Evolutionary conservation across 2,888 invertebrate species (phyloP), one percentile per base, ranked within the genome.

Genomic region (Arctia plantaginis): DNA sequence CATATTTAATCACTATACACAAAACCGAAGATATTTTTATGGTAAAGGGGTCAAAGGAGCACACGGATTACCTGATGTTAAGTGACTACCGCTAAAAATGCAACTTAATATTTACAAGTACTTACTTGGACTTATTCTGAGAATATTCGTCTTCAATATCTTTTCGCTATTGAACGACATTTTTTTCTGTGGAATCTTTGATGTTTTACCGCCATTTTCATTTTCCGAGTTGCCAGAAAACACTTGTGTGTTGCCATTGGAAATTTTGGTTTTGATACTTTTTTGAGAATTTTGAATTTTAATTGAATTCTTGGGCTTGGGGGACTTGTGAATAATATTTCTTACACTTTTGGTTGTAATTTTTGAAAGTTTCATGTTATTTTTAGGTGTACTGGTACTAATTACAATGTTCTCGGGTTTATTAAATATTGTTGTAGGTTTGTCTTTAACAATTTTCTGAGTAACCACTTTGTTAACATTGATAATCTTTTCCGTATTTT

Each of bases 71-170:
- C 35, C 6, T 35, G 35, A 35, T 35, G 35, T 3, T 6, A 35
- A 35, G 35, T 35, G 35, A 4, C 35, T 6, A 35, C 35, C 35
- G 35, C 35, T 6, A 35, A 3, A 35, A 3, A 35, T 35, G 35
- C 6, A 59, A 59, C n/a, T 41, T 51, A n/a, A 30, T 10, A 23
- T 39, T n/a, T 18, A 47, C 7, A 15, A 62, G 10, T 72, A 91
- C 93, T 91, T 87, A 93, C 93, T 88, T 55, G 93, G 92, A 73
- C 92, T 93, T 0, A 89, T 85, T 51, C 92, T 83, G 1, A 89
- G 39, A 0, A 89, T 79, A 72, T 89, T 87, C 33, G 86, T 88
- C 75, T 85, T 89, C 0, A 84, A 71, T 33, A 74, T 73, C 13
- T 75, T 85, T 59, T 86, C 85, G 6, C 82, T 80, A 4, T 81